Evolutionary conservation across 2,113 vertebrate genomes (phyloP).

Genomic region (Petroica traversi): DNA sequence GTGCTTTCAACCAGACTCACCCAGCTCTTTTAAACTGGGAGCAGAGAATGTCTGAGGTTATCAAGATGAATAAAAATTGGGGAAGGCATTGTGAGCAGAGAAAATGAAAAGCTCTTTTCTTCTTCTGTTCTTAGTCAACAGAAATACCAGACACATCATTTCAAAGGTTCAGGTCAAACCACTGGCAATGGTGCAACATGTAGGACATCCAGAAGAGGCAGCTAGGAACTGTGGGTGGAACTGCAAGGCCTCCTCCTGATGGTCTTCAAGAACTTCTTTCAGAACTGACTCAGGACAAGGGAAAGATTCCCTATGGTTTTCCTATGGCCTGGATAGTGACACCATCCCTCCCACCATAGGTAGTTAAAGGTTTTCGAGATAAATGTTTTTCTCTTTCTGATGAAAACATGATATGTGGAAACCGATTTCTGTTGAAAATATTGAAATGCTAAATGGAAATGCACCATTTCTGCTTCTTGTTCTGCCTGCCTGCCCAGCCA

Average conservation of each 20-base stretch:
- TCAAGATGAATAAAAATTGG: not conserved
- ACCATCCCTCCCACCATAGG: not conserved
- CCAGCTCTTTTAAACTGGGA: not conserved
- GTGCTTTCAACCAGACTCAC: not conserved
- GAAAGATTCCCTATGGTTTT: not conserved
- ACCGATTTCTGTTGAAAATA: not conserved
- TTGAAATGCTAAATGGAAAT: not conserved
- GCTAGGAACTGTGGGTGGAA: not conserved
- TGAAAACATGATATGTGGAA: not conserved
- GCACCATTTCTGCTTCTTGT: rapidly evolving
- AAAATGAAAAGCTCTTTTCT: not conserved
- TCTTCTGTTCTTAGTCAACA: not conserved
- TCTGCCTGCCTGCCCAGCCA: not conserved
- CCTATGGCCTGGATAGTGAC: not conserved
- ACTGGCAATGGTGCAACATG: not conserved
- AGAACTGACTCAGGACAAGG: not conserved
- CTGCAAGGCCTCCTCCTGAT: not conserved
- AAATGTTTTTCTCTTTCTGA: not conserved
- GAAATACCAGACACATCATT: not conserved
- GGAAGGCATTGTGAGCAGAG: not conserved
- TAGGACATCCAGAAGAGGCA: not conserved
- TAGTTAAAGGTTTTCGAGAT: not conserved
- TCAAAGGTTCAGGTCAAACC: not conserved
- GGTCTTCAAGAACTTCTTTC: not conserved
- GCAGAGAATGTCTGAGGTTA: not conserved